Conservation (phyloP, 2,113 vertebrate species). For the Gobio gobio region DNA sequence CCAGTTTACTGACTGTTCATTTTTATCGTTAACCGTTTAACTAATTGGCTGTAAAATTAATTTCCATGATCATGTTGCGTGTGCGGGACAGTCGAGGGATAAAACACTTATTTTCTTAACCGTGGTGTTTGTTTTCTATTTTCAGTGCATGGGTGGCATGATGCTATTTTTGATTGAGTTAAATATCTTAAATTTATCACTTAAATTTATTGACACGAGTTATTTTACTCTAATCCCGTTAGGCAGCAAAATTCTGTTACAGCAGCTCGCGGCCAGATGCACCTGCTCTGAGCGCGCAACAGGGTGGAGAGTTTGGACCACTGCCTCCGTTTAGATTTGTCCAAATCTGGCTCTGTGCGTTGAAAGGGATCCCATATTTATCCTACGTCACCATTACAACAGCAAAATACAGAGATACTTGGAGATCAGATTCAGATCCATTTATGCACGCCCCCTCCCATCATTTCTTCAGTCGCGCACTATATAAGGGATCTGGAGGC, state of each 20-base stretch:
- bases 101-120: conserved; percentile 22
- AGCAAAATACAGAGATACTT: conserved; percentile 38
- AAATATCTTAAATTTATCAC: neutral
- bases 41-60: neutral
- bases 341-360: conserved; percentile 85
- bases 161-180: conserved; percentile 31
- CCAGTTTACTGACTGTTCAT: neutral
- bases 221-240: neutral
- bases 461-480: conserved; percentile 23
- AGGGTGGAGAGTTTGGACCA: conserved; percentile 8
- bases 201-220: neutral
- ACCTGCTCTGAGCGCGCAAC: conserved; percentile 3
- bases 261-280: neutral
- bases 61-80: neutral
- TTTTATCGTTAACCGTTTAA: neutral
- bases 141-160: conserved; percentile 12
- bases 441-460: conserved; percentile 48
- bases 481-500: conserved; percentile 54
- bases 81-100: neutral
- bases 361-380: conserved; percentile 80
- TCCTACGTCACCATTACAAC: conserved; percentile 73
- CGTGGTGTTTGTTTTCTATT: conserved; percentile 46
- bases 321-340: conserved; percentile 77
- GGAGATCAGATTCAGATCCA: conserved; percentile 36
- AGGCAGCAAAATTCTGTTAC: neutral